phyloP scores from a whole-genome alignment of 2,113 vertebrate species.

The Cryptomyrus ogoouensis region DNA sequence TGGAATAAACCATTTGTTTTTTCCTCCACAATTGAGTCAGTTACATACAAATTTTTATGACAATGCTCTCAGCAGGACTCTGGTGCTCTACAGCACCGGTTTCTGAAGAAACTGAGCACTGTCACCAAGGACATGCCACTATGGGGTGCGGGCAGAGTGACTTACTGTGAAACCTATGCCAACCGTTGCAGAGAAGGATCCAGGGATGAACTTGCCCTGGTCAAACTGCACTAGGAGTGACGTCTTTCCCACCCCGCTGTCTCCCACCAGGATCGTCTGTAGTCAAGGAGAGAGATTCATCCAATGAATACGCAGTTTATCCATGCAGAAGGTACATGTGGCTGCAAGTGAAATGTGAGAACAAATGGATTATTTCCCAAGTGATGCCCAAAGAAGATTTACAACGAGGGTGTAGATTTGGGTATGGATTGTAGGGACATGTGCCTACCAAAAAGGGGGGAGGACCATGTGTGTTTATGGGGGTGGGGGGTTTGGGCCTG shows the following conservation, averaged over 20 bases:
- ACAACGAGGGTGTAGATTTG: not conserved
- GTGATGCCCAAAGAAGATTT: not conserved
- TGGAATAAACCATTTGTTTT: not conserved
- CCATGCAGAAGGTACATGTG: not conserved
- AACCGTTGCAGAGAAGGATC: conserved; percentile 84
- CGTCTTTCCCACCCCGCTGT: conserved; percentile 84
- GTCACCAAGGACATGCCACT: not conserved
- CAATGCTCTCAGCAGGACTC: not conserved
- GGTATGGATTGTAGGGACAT: not conserved
- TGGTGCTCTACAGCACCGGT: not conserved
- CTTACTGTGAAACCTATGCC: conserved; percentile 91
- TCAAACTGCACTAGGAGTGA: conserved; percentile 87
- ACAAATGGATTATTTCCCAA: not conserved
- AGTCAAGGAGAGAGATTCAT: conserved; percentile 35
- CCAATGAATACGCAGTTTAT: conserved; percentile 6
- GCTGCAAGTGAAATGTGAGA: not conserved
- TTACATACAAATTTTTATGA: not conserved
- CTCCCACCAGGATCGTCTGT: conserved; percentile 84
- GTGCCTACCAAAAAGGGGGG: not conserved
- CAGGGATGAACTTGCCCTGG: conserved; percentile 88
- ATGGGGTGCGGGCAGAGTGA: not conserved
- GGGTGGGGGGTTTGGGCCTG: not conserved
- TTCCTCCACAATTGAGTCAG: not conserved
- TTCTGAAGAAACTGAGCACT: not conserved
- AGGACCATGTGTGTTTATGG: not conserved